Conservation (phyloP, 2,888 invertebrate species). For the Eristalis tenax region DNA sequence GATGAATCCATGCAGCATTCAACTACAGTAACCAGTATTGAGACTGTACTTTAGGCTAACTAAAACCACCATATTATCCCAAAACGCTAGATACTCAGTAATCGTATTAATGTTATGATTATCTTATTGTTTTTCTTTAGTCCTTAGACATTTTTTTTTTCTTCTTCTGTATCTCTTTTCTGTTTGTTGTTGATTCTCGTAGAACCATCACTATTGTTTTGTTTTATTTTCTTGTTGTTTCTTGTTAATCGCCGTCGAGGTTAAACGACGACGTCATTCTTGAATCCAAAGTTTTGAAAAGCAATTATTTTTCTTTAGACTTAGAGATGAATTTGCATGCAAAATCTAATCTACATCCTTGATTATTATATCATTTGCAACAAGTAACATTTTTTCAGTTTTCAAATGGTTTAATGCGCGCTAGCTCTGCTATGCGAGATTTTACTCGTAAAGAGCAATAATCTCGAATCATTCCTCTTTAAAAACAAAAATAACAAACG, state of each 20-base stretch:
- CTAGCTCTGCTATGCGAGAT: neutral
- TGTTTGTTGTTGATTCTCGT: neutral
- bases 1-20: slow-evolving; percentile 76
- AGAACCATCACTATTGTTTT: neutral
- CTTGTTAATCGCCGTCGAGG: neutral
- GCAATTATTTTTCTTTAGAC: neutral
- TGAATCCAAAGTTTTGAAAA: neutral
- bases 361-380: neutral
- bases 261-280: neutral
- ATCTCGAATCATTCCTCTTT: neutral
- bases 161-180: neutral
- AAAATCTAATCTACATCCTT: neutral
- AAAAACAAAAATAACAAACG: neutral
- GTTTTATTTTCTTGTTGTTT: neutral
- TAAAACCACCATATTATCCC: slow-evolving; percentile 3
- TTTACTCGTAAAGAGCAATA: neutral
- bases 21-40: slow-evolving; percentile 78
- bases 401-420: neutral
- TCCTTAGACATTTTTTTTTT: slow-evolving; percentile 12
- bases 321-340: neutral
- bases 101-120: slow-evolving; percentile 19
- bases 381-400: neutral
- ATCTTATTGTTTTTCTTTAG: slow-evolving; percentile 11
- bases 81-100: slow-evolving; percentile 61
- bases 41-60: slow-evolving; percentile 79